Evolutionary conservation across 2,888 invertebrate species (phyloP).

Genomic region (Reticulitermes lucifugus): DNA sequence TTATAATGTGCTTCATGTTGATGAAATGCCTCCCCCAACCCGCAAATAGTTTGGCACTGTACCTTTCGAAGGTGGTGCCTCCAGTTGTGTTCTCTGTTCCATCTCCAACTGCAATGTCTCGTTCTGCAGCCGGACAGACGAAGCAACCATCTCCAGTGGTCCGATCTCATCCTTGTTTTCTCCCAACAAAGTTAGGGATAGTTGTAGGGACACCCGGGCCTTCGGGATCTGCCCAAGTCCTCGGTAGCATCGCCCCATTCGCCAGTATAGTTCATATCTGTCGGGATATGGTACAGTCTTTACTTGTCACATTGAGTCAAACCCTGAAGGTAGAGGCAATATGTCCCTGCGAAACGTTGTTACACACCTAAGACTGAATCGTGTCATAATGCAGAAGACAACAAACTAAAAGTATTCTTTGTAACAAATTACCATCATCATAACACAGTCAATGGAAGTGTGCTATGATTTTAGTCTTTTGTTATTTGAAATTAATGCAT

Average conservation of each 20-base stretch:
- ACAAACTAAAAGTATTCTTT: too few species aligned
- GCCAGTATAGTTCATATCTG: conserved; percentile 75
- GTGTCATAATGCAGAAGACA: too few species aligned
- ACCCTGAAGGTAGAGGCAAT: too few species aligned
- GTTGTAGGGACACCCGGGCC: conserved; percentile 74
- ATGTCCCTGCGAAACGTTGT: too few species aligned
- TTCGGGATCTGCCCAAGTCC: conserved; percentile 71
- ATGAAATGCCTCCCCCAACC: too few species aligned
- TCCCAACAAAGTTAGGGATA: conserved; percentile 71
- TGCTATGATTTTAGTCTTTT: too few species aligned
- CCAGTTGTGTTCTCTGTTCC: background rate
- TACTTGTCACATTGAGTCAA: too few species aligned
- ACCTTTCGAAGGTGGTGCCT: background rate
- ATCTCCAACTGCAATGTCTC: conserved; percentile 36
- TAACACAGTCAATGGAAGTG: too few species aligned
- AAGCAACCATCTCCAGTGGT: conserved; percentile 3
- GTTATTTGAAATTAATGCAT: too few species aligned
- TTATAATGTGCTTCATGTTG: too few species aligned
- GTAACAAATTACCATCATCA: too few species aligned
- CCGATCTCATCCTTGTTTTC: conserved; percentile 60
- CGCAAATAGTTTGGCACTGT: background rate
- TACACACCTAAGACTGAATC: too few species aligned
- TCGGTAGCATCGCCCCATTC: conserved; percentile 77
- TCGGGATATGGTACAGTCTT: background rate
- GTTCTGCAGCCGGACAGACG: conserved; percentile 19